Conservation (phyloP, 2,113 vertebrate species). For the Ranitomeya variabilis region DNA sequence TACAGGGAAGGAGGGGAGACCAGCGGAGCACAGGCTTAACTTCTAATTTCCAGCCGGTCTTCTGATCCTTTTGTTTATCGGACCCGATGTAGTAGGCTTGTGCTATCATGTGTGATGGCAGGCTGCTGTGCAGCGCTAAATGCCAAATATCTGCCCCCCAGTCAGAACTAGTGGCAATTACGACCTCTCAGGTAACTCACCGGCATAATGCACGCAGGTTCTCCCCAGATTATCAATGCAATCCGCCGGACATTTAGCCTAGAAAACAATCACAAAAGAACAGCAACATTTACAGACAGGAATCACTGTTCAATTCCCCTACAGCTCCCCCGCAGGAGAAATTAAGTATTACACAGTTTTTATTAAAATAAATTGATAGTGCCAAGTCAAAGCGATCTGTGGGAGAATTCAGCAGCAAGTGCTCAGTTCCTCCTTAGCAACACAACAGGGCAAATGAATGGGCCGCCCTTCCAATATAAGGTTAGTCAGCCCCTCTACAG, state of each 20-base stretch:
- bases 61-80: background rate
- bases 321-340: no score
- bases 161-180: background rate
- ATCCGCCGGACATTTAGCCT: constrained; percentile 87
- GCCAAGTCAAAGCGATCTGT: background rate
- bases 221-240: constrained; percentile 80
- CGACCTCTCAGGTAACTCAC: constrained; percentile 69
- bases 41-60: no score
- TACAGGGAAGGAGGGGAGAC: no score
- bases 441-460: no score
- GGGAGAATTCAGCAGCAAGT: background rate
- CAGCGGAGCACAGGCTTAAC: no score
- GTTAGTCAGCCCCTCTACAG: no score
- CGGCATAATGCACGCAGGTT: constrained; percentile 91
- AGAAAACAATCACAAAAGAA: constrained; percentile 23
- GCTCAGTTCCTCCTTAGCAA: no score
- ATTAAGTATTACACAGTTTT: no score
- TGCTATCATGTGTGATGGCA: background rate
- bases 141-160: background rate
- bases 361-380: no score
- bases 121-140: background rate
- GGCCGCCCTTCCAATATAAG: no score
- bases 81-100: background rate
- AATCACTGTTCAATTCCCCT: no score
- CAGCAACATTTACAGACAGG: background rate